phyloP scores from a whole-genome alignment of 1,140 invertebrate species.

The Galleria mellonella region DNA sequence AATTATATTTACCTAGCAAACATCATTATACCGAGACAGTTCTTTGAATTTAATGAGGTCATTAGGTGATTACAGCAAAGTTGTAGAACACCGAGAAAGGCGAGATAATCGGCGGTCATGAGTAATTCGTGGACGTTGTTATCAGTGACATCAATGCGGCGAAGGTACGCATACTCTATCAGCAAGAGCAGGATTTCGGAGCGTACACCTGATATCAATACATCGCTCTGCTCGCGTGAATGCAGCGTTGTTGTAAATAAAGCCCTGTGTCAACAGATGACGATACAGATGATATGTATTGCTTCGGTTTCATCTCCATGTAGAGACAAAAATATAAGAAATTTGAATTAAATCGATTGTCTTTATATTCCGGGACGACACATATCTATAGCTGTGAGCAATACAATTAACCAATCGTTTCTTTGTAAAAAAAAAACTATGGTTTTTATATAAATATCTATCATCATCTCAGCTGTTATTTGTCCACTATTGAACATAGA shows the following conservation, averaged over 20 bases:
- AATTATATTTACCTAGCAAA: slow-evolving; percentile 78
- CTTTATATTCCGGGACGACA: too few species aligned
- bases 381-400: too few species aligned
- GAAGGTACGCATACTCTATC: slow-evolving; percentile 88
- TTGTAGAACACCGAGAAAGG: slow-evolving; percentile 84
- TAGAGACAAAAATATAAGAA: too few species aligned
- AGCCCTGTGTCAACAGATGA: slow-evolving; percentile 72
- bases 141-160: slow-evolving; percentile 80
- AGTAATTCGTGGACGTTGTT: slow-evolving; percentile 87
- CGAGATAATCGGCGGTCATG: slow-evolving; percentile 85
- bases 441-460: too few species aligned
- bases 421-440: too few species aligned
- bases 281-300: slow-evolving; percentile 1
- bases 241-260: slow-evolving; percentile 89
- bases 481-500: too few species aligned
- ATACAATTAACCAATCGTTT: too few species aligned
- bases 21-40: slow-evolving; percentile 87
- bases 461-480: too few species aligned
- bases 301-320: not conserved
- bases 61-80: slow-evolving; percentile 85
- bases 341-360: too few species aligned
- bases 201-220: slow-evolving; percentile 84
- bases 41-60: slow-evolving; percentile 79
- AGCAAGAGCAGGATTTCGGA: slow-evolving; percentile 83
- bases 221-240: slow-evolving; percentile 79